Base-by-base conservation (phyloP, 2,888 invertebrate species). In the Nomada fabriciana region DNA sequence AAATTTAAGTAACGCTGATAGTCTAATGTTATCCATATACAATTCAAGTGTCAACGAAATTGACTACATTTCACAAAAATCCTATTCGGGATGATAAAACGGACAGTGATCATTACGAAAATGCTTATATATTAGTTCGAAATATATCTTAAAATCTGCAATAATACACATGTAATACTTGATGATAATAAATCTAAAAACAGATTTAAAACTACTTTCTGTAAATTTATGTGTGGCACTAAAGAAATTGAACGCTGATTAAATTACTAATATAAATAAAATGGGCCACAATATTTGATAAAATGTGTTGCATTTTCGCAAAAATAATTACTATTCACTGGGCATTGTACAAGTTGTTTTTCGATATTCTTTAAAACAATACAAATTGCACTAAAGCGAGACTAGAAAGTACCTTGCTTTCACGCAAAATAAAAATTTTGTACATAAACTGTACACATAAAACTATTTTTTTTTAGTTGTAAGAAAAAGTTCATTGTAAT, bases 391-490 rank as follows among this genome's bases (percentile, higher is more conserved):
- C 53, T 82, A 57, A 43, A 61, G 59, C n/a, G 29, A 18, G 64
- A 83, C 83, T 82, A 78, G 82, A 83, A 68, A 47, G 50, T 60
- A 55, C 43, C 11, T 64, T 47, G 5, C 15, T 20, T 59, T 36
- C 36, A 10, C 57, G 61, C 5, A 43, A n/a, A 72, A 15, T 50
- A 61, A 29, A 2, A 72, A 61, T 43, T 57, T 65, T 20, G 10
- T 72, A 20, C 63, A 4, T 29, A 23, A 55, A 79, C 43, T 63
- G 10, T 18, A 67, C 52, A 61, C n/a, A 23, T 23, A 57, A 43
- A 59, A 53, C 18, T n/a, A 50, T 55, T 67, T 61, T 50, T 80
- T 2, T 15, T 13, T 36, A 68, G 18, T 73, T 43, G 7, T 60
- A 18, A 67, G 42, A 36, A 70, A 43, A 80, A 73, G 1, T 65